Evolutionary conservation across 2,797 vertebrate species (phyloP), one percentile per base, ranked within the genome.

Genomic region (Coilia nasus): DNA sequence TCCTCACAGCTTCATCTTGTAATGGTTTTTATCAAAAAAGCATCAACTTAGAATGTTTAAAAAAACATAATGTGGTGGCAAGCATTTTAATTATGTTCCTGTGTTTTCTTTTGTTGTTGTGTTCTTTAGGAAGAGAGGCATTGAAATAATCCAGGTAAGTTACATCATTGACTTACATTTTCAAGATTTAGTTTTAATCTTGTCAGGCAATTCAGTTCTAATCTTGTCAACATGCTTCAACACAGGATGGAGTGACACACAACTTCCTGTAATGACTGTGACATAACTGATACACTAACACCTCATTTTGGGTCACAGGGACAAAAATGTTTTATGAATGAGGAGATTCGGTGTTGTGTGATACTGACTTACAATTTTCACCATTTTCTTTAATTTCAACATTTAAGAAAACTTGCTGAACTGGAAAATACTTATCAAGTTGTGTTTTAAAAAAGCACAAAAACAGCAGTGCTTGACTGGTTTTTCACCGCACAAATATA

Each of bases 101-200:
- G 12, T 85, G 6, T 82, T 85, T 88, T 35, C 83, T 21, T 85
- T 3, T 47, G 46, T 47, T 47, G 3, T 47, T 47, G 46, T 47
- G 46, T 10, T 31, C 87, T 87, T 21, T 81, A 92, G 90, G 85
- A 90, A 91, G 87, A 86, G 88, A 81, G 91, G 91, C 81, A 90
- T 92, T 54, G 90, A 91, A 84, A 90, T 92, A 88, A 86, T 92
- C 28, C 88, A 89, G 90, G 91, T 92, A 84, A 87, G 90, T 75
- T 35, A 41, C 19, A 41, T 54, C 14, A 54, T 54, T 3, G 2
- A 54, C 50, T 54, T 54, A 54, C 50, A 1, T 54, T 59, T 60
- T 60, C 15, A n/a, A n/a, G 3, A 23, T 60, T 60, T n/a, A 6
- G 19, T 60, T 60, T 67, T 75, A 2, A 75, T 35, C 67, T 41